Conservation (phyloP, 2,797 vertebrate species). For the Crenuchus spilurus region DNA sequence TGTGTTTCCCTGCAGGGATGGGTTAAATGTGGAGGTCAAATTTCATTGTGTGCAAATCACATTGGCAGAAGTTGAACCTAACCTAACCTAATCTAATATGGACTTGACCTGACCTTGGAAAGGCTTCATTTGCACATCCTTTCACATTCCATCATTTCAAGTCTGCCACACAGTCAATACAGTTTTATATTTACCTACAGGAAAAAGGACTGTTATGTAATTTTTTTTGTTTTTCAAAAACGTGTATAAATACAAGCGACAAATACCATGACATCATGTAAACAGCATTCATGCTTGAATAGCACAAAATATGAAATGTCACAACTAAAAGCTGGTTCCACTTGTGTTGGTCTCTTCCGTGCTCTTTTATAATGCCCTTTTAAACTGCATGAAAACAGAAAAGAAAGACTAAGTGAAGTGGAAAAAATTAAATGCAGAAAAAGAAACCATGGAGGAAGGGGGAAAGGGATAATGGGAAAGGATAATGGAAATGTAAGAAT, state of each 20-base stretch:
- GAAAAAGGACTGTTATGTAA: slow-evolving; percentile 3
- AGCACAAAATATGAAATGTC: neutral
- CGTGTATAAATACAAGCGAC: neutral
- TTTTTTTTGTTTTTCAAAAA: neutral
- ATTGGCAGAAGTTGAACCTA: too few relatives aligned
- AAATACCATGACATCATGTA: neutral
- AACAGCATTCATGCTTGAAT: slow-evolving; percentile 1
- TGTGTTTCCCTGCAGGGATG: too few relatives aligned
- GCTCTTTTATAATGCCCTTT: neutral
- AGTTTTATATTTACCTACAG: neutral
- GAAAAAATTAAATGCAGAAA: neutral
- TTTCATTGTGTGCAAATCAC: too few relatives aligned
- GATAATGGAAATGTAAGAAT: slow-evolving; percentile 32
- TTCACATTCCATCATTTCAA: neutral
- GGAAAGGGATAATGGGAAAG: slow-evolving; percentile 21
- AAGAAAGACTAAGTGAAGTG: neutral
- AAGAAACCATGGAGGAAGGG: neutral
- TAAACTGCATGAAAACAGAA: slow-evolving; percentile 1
- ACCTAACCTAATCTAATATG: too few relatives aligned
- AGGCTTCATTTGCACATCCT: neutral
- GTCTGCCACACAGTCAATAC: neutral
- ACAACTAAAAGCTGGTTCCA: neutral
- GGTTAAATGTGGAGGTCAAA: too few relatives aligned
- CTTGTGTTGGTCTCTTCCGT: neutral
- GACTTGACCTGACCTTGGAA: neutral